Base-by-base conservation (phyloP, 2,113 vertebrate species). In the Emydura subglobosa region DNA sequence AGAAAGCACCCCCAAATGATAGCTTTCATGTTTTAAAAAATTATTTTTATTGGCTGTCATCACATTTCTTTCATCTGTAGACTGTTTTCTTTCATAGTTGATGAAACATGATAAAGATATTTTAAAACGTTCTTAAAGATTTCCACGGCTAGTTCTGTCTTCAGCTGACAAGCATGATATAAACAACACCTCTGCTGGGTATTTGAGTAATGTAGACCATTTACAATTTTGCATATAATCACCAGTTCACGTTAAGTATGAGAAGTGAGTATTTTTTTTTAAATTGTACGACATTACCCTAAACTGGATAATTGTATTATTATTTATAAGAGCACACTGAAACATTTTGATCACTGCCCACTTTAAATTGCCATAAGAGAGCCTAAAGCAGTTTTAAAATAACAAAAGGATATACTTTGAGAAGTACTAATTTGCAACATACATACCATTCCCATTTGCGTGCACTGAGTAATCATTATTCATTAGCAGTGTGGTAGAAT, bases 401-500 rank as follows among this genome's bases (percentile, higher is more conserved):
- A 87, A 92, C 68, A 82, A 65, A 81, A 88, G 65, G 92, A 78
- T 90, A 81, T 49, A 95, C 68, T 72, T 95, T 90, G 92, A 96
- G 53, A 96, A 81, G 91, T 51, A 84, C 51, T 86, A 31, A 61
- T 85, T 94, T 92, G 85, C 88, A 68, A 82, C 61, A 93, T 95
- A 98, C 98, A 72, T 98, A 98, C 98, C 98, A 88, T 98, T 98
- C 82, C 98, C 97, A 88, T 98, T 98, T n/a, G 89, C 68, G 4
- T 98, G 98, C 86, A 98, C 95, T 91, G 98, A 97, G 92, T 98
- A 98, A 93, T 98, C 98, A 44, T 93, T 98, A 95, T 98, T 98
- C 97, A 98, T 98, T 93, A 99, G 98, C 94, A 98, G 91, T 27
- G 98, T 98, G 89, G 98, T 98, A 82, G 98, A 98, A 95, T 98